A percentile compares a stretch with the other conserved stretches of the same genome.
phyloP scores from a whole-genome alignment of 2,113 vertebrate species.

The Aspidoscelis tigris region DNA sequence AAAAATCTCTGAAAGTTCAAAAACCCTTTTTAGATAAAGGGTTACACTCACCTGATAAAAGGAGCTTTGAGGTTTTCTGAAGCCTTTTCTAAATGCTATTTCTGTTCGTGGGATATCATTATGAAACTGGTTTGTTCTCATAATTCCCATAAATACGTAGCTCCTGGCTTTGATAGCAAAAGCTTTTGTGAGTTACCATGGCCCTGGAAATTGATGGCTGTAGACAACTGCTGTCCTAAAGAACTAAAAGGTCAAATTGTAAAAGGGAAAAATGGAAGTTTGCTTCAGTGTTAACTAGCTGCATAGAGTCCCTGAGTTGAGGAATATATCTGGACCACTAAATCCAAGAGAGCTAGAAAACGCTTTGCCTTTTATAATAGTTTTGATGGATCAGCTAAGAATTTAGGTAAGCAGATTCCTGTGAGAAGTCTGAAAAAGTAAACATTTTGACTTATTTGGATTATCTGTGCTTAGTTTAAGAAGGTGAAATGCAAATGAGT shows the following conservation, averaged over 20 bases:
- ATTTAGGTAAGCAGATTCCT: neutral
- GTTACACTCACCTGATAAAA: constrained; percentile 31
- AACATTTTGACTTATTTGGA: neutral
- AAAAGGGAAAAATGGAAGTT: constrained; percentile 28
- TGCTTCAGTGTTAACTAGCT: neutral
- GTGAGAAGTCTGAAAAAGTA: neutral
- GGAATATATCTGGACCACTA: neutral
- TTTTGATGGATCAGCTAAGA: neutral
- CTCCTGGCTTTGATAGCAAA: constrained; percentile 25
- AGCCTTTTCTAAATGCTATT: constrained; percentile 14
- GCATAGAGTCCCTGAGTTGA: neutral
- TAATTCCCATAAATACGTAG: constrained; percentile 9
- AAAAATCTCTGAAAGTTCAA: constrained; percentile 28
- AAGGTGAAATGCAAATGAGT: neutral
- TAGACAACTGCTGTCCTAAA: constrained; percentile 6
- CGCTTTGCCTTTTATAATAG: neutral
- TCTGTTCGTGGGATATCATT: constrained; percentile 11
- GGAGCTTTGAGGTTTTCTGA: constrained; percentile 13
- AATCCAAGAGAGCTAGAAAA: neutral
- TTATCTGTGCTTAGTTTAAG: neutral
- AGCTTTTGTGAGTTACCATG: neutral
- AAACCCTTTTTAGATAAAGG: constrained; percentile 22
- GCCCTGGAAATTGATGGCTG: constrained; percentile 24
- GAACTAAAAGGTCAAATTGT: constrained; percentile 10
- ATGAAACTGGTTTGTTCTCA: constrained; percentile 4